Base-by-base conservation (phyloP, 2,113 vertebrate species). In the Neofelis nebulosa region DNA sequence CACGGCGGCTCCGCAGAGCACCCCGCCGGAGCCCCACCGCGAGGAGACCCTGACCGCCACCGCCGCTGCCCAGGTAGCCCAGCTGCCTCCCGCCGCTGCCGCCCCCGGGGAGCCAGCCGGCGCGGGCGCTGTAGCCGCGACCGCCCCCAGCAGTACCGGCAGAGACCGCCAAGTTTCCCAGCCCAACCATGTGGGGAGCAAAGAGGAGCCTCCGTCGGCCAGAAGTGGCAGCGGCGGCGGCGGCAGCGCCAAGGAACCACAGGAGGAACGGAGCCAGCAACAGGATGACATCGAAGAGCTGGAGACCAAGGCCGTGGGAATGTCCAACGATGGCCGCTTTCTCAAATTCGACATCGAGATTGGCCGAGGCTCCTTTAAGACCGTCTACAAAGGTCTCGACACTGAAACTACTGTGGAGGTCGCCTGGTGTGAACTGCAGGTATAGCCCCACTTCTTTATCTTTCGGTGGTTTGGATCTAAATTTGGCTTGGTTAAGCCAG, bases 271-370 rank as follows among this genome's bases (percentile, higher is more conserved):
- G 96, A 98, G 98, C 74, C 99, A 98, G 0, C 99, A 99, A 96
- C 99, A 99, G 98, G 99, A 99, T 4, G 99, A 99, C 45, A 99
- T 98, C 36, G 99, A 99, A 96, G 99, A 99, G 98, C 99, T 99
- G 61, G 99, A 99, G 99, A 99, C 99, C 16, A 99, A 99, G 98
- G 99, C 99, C 0, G 99, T 99, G 89, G 99, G 99, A n/a, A 99
- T 99, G 68, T 99, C 99, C 10, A 99, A 99, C 0, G 99, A 99
- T 9, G 99, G 99, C 36, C 99, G 99, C 96, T 99, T 99, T 97
- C 99, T 99, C 15, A 99, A 99, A 98, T 99, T 99, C 74, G 99
- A 99, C 99, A 99, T 99, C 8, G 99, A 99, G 98, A 99, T 99
- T 10, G 99, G 99, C 97, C 99, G 99, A 95, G 99, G 99, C 38